Evolutionary conservation across 2,113 vertebrate species (phyloP).

Genomic region (Chrysochloris asiatica): DNA sequence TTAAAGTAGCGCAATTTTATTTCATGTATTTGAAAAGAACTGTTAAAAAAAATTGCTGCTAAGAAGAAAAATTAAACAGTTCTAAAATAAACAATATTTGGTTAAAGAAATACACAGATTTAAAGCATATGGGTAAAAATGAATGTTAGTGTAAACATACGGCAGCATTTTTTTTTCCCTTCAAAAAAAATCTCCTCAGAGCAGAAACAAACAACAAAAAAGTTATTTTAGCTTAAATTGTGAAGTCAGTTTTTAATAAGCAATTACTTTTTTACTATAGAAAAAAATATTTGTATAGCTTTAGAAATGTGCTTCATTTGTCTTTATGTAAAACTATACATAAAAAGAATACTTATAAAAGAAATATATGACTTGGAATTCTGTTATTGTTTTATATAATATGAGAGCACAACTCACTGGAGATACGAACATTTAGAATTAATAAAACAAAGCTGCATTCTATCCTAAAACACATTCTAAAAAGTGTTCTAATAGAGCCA

Average conservation of each 20-base stretch:
- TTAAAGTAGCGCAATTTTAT: constrained; percentile 55
- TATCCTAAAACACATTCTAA: constrained; percentile 2
- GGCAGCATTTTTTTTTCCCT: constrained; percentile 62
- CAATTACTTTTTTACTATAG: constrained; percentile 80
- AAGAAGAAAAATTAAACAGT: constrained; percentile 66
- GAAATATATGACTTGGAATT: constrained; percentile 77
- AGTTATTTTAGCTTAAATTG: constrained; percentile 81
- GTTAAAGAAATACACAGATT: constrained; percentile 81
- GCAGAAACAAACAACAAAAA: constrained; percentile 60
- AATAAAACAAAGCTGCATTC: not conserved
- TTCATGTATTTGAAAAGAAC: constrained; percentile 62
- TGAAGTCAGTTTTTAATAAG: constrained; percentile 82
- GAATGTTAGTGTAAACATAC: constrained; percentile 77
- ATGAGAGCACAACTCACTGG: not conserved
- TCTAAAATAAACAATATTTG: constrained; percentile 80
- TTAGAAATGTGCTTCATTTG: constrained; percentile 80
- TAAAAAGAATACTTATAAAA: constrained; percentile 81
- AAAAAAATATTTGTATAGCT: constrained; percentile 81
- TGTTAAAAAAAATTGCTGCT: constrained; percentile 67
- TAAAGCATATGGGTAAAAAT: constrained; percentile 83
- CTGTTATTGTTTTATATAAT: constrained; percentile 69
- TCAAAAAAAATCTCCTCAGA: constrained; percentile 73
- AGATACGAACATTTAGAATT: not conserved
- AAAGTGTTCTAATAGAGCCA: constrained; percentile 33
- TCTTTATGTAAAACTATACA: constrained; percentile 76